Evolutionary conservation across 2,888 invertebrate genomes (phyloP).

Genomic region (Pseudoips prasinana): DNA sequence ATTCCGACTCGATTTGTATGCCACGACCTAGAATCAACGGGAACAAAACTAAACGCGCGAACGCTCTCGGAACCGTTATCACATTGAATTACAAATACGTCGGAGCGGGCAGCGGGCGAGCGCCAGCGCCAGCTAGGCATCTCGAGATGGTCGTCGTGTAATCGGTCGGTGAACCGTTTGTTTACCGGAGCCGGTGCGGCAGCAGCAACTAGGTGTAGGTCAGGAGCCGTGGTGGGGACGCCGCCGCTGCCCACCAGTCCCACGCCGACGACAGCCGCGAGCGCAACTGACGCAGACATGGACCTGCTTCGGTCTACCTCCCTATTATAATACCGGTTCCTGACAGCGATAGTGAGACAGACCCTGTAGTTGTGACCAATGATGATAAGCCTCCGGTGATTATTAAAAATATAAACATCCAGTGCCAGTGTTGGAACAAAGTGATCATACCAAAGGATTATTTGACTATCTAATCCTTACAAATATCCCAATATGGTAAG

Average conservation of each 20-base stretch:
- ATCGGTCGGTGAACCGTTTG: slow-evolving; percentile 81
- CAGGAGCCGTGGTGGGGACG: slow-evolving; percentile 61
- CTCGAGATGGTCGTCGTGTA: slow-evolving; percentile 54
- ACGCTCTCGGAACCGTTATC: slow-evolving; percentile 71
- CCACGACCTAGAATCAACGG: slow-evolving; percentile 61
- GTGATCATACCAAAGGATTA: slow-evolving; percentile 59
- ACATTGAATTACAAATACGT: slow-evolving; percentile 73
- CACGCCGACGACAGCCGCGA: slow-evolving; percentile 56
- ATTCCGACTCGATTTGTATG: slow-evolving; percentile 48
- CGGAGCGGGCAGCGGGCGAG: slow-evolving; percentile 45
- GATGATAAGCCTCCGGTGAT: slow-evolving; percentile 62
- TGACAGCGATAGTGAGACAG: slow-evolving; percentile 59
- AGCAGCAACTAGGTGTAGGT: slow-evolving; percentile 68
- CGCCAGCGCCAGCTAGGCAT: slow-evolving; percentile 40
- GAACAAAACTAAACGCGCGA: slow-evolving; percentile 58
- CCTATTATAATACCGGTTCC: slow-evolving; percentile 43
- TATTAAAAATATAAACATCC: slow-evolving; percentile 16
- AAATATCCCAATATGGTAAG: slow-evolving; percentile 58
- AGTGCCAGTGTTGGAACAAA: slow-evolving; percentile 63
- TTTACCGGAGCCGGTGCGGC: slow-evolving; percentile 69
- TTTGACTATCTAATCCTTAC: slow-evolving; percentile 16
- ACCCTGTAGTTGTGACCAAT: slow-evolving; percentile 57
- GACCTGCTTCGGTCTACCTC: slow-evolving; percentile 44
- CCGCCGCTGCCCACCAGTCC: slow-evolving; percentile 53
- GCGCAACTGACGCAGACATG: slow-evolving; percentile 65